Percentiles rank a stretch among this genome's conserved stretches.
Conservation (phyloP, 1,140 invertebrate species). For the Magallana ariakensis region DNA sequence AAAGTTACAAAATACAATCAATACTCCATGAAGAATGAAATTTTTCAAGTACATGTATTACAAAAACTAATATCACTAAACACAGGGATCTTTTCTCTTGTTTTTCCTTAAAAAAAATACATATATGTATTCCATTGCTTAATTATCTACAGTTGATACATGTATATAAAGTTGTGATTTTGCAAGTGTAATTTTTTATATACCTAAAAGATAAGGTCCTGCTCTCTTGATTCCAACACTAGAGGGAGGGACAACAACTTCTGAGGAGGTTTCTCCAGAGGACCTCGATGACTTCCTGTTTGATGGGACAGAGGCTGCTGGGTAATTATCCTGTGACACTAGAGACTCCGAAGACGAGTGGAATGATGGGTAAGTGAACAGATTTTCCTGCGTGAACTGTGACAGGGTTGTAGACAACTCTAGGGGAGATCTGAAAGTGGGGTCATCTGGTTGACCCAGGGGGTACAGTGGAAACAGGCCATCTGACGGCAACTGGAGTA, state of each 20-base stretch:
- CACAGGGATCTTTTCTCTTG: no score
- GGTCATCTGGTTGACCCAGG: background rate
- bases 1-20: background rate
- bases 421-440: slow-evolving; percentile 1
- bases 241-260: slow-evolving; percentile 36
- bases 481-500: background rate
- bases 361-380: background rate
- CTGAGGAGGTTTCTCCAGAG: background rate
- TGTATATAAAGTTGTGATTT: no score
- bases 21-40: no score
- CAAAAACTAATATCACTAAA: no score
- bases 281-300: background rate
- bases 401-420: background rate
- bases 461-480: slow-evolving; percentile 11
- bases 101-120: no score
- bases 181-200: background rate
- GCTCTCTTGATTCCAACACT: slow-evolving; percentile 82
- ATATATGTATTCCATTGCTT: no score
- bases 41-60: no score
- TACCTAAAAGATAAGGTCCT: slow-evolving; percentile 86
- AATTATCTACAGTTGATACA: no score
- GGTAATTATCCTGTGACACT: background rate
- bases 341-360: background rate
- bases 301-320: background rate
- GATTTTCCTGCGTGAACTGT: background rate